Evolutionary conservation across 2,888 invertebrate genomes (phyloP), one percentile per base, ranked within the genome.

Genomic region (Scrobipalpa costella): DNA sequence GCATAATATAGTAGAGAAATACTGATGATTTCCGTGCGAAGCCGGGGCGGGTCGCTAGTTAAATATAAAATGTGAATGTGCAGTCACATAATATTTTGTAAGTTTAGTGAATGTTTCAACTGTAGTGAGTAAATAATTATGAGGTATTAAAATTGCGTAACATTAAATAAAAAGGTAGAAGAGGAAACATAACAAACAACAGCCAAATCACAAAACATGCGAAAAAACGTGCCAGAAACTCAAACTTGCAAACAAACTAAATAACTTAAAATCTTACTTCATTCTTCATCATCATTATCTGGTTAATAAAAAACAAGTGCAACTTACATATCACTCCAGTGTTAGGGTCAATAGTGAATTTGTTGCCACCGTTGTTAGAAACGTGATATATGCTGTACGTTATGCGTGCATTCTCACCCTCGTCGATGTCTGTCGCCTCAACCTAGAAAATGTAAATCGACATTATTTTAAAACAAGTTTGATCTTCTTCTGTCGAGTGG

Each of bases 381-480:
- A 98, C 96, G 88, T 98, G 97, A 81, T 96, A 96, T 69, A 98
- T 96, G 73, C 95, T 95, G 89, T 97, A 98, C 47, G 94, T 93
- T 66, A 97, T 93, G 63, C 94, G 93, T 19, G 97, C 97, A 84
- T 97, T 97, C 77, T 95, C 94, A 65, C 96, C 97, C 79, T 95
- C 95, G 83, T 98, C 98, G 76, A 96, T 96, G 83, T 98, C 98
- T 9, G 94, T 94, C 0, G 97, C 98, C 75, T 94, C 94, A 67
- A 96, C 94, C 95, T 95, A 78, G 15, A 78, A 75, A 64, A 15
- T 2, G 50, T 7, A 21, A 21, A 50, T 21, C 50, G 11, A 7
- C 11, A 8, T 17, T 2, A 49, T 50, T 17, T 7, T 21, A 7
- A n/a, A 1, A 40, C 5, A 27, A 27, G 27, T 27, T 27, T 27